Evolutionary conservation across 2,888 invertebrate species (phyloP), one percentile per base, ranked within the genome.

Genomic region (Pharmacophagus antenor): DNA sequence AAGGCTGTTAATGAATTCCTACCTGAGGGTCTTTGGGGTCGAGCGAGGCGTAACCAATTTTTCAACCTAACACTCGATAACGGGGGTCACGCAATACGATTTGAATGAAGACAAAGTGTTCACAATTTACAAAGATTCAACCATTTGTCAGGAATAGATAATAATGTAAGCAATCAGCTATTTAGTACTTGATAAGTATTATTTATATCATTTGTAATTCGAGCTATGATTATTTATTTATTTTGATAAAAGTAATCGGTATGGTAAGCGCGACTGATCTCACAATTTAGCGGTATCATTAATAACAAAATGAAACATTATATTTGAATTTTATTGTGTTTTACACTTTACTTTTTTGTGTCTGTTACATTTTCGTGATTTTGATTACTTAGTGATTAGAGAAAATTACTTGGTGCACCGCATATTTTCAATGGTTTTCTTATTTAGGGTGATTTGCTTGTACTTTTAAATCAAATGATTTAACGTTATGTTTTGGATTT

Each of bases 11-110:
- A 85, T 85, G 77, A 83, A 82, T 82, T 78, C 70, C 74, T 71
- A 74, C 78, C 79, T 72, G 68, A 69, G 73, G 77, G 72, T 67
- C 66, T 65, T 63, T 57, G 58, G 64, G 63, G 61, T 58, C 62
- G 63, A 56, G 63, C 63, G 69, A 84, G 85, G 82, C 81, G 82
- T 76, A 70, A 70, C 80, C 84, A 83, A 88, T 88, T 88, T 86
- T 85, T 88, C 84, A 85, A 78, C 70, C 67, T 67, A 74, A 68
- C 76, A 76, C 77, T 72, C 72, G 82, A 82, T 86, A 85, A 82
- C 77, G 71, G 72, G 66, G 68, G 68, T 71, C 71, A 71, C 27
- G 21, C 22, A 50, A 50, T 52, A 20, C 21, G 15, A 10, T 49
- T 41, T 27, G 4, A 17, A 48, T 47, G 8, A 15, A 55, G 59